phyloP scores from a whole-genome alignment of 1,140 invertebrate genomes.

The Akabosia matsudoensis region DNA sequence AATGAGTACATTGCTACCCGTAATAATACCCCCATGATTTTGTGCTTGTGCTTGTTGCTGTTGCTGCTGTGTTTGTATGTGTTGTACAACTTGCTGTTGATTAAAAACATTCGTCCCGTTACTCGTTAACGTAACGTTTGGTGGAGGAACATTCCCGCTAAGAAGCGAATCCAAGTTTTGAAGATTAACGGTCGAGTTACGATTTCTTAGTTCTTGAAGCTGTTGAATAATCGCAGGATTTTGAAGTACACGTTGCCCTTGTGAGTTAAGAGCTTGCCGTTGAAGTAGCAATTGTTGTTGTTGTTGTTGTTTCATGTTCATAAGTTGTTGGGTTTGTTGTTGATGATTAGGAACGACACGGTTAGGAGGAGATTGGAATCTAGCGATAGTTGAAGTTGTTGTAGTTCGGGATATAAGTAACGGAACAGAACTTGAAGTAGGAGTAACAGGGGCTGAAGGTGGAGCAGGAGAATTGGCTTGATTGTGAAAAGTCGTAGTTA shows the following conservation, averaged over 20 bases:
- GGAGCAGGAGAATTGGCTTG: constrained; percentile 54
- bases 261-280: not conserved
- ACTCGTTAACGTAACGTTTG: constrained; percentile 16
- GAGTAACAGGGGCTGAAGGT: constrained; percentile 59
- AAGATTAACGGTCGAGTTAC: not conserved
- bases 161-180: constrained; percentile 25
- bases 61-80: constrained; percentile 31
- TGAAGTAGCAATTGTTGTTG: constrained; percentile 61
- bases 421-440: constrained; percentile 59
- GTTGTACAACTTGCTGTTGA: constrained; percentile 22
- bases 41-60: not conserved
- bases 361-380: not conserved
- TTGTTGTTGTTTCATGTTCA: constrained; percentile 56
- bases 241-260: constrained; percentile 7
- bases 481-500: constrained; percentile 35
- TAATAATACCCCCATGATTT: not conserved
- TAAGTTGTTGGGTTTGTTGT: constrained; percentile 43
- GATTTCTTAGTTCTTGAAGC: not conserved
- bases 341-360: constrained; percentile 3
- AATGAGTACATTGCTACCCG: constrained; percentile 5
- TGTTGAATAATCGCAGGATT: too few species aligned
- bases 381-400: not conserved
- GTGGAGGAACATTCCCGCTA: not conserved
- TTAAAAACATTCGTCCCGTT: constrained; percentile 22
- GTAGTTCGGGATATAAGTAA: not conserved